phyloP scores from a whole-genome alignment of 1,140 invertebrate species.

The Hyles vespertilio region DNA sequence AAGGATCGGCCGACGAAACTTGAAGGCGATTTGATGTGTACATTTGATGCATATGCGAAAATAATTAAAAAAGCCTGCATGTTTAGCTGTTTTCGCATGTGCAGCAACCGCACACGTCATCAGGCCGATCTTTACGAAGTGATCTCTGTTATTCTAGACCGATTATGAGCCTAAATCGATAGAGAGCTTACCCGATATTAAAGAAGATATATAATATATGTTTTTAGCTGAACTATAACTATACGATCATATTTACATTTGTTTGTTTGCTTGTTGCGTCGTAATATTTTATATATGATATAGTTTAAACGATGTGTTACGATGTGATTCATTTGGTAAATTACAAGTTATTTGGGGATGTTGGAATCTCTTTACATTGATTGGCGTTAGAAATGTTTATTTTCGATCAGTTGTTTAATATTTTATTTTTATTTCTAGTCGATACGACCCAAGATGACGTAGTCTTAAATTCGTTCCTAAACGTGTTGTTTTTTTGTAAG shows the following conservation, averaged over 20 bases:
- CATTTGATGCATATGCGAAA: constrained; percentile 6
- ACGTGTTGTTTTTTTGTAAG: constrained; percentile 7
- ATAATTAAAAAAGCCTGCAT: constrained; percentile 30
- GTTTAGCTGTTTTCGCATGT: constrained; percentile 16
- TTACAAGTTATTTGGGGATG: constrained; percentile 28
- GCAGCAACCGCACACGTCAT: background rate
- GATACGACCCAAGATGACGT: constrained; percentile 51
- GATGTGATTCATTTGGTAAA: too few species aligned
- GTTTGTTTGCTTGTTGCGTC: constrained; percentile 69
- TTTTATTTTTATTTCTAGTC: constrained; percentile 57
- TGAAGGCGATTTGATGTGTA: constrained; percentile 8
- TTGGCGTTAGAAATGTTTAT: constrained; percentile 29
- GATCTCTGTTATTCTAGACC: constrained; percentile 49
- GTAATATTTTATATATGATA: constrained; percentile 31
- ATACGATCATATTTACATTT: constrained; percentile 65
- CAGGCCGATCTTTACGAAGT: constrained; percentile 17
- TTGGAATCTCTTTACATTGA: constrained; percentile 42
- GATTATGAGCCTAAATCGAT: constrained; percentile 65
- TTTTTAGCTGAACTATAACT: constrained; percentile 65
- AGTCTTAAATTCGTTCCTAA: constrained; percentile 8
- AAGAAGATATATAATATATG: constrained; percentile 55
- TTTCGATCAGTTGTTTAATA: constrained; percentile 35
- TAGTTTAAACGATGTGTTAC: constrained; percentile 37
- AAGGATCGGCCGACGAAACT: background rate
- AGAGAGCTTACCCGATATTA: constrained; percentile 62